Percentiles rank a stretch among this genome's conserved stretches.
Conservation (phyloP, 2,797 vertebrate genomes). For the Tolypeutes matacus region DNA sequence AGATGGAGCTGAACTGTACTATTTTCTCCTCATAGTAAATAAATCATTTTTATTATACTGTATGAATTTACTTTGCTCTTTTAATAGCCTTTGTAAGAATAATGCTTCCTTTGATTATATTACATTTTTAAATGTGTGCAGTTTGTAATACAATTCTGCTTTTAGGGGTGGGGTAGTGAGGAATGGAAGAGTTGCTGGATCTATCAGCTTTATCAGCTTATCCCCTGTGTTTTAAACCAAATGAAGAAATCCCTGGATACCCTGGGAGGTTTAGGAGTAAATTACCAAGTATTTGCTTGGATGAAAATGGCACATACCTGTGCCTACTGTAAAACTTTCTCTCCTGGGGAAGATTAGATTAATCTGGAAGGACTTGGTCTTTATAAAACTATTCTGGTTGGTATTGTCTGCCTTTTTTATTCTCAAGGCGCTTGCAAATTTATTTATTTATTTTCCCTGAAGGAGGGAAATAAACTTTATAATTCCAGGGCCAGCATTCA, state of each 20-base stretch:
- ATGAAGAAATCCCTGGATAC: slow-evolving; percentile 10
- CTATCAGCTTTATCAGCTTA: slow-evolving; percentile 48
- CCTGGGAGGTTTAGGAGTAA: slow-evolving; percentile 52
- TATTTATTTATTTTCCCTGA: slow-evolving; percentile 42
- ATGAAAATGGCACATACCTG: slow-evolving; percentile 51
- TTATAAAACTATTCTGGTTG: slow-evolving; percentile 54
- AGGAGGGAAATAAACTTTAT: slow-evolving; percentile 67
- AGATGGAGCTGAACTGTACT: slow-evolving; percentile 79
- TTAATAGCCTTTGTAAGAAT: slow-evolving; percentile 85
- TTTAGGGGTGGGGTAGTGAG: background rate
- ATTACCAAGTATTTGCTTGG: slow-evolving; percentile 57
- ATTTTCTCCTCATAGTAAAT: slow-evolving; percentile 83
- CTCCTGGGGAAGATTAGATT: slow-evolving; percentile 58
- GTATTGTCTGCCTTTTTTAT: slow-evolving; percentile 60
- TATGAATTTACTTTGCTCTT: slow-evolving; percentile 85
- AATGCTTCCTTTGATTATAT: slow-evolving; percentile 86
- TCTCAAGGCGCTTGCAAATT: slow-evolving; percentile 62
- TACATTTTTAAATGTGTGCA: slow-evolving; percentile 78
- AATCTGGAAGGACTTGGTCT: slow-evolving; percentile 65
- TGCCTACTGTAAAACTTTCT: slow-evolving; percentile 9
- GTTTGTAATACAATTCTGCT: slow-evolving; percentile 63
- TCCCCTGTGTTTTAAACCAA: slow-evolving; percentile 41
- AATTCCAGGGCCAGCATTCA: slow-evolving; percentile 60
- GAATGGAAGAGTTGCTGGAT: background rate
- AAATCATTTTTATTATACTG: slow-evolving; percentile 85